phyloP scores from a whole-genome alignment of 2,888 invertebrate genomes.

The Macroteleia sp. region DNA sequence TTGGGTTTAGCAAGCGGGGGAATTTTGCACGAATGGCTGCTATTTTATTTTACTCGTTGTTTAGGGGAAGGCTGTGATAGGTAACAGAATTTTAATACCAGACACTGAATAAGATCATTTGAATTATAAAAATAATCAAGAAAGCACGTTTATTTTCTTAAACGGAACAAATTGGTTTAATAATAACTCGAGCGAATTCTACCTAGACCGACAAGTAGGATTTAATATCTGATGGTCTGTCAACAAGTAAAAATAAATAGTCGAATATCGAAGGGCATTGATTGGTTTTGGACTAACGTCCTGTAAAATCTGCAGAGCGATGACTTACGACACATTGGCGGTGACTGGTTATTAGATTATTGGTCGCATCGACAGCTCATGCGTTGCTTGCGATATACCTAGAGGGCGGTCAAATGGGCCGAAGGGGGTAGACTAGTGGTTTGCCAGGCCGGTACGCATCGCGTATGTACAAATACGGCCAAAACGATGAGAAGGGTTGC shows the following conservation, averaged over 20 bases:
- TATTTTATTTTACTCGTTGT: conserved; percentile 20
- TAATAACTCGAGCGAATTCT: too few relatives aligned
- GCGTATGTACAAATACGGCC: conserved; percentile 70
- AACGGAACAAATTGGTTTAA: too few relatives aligned
- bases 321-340: conserved; percentile 81
- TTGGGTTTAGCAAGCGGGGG: conserved; percentile 7
- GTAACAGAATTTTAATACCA: not conserved
- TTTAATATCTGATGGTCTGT: conserved; percentile 21
- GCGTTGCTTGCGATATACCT: conserved; percentile 72
- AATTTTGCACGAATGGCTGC: conserved; percentile 10
- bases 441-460: conserved; percentile 68
- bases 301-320: conserved; percentile 78
- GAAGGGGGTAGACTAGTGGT: conserved; percentile 42
- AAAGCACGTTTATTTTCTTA: too few relatives aligned
- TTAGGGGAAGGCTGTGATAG: not conserved
- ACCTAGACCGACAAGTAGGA: not conserved
- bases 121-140: not conserved
- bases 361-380: conserved; percentile 82
- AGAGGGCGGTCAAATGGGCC: conserved; percentile 52
- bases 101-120: not conserved
- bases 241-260: conserved; percentile 40
- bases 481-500: conserved; percentile 55
- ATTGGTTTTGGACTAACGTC: conserved; percentile 72
- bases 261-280: conserved; percentile 55
- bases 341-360: conserved; percentile 84